phyloP scores from a whole-genome alignment of 1,140 invertebrate species.

The Melipona quadrifasciata region DNA sequence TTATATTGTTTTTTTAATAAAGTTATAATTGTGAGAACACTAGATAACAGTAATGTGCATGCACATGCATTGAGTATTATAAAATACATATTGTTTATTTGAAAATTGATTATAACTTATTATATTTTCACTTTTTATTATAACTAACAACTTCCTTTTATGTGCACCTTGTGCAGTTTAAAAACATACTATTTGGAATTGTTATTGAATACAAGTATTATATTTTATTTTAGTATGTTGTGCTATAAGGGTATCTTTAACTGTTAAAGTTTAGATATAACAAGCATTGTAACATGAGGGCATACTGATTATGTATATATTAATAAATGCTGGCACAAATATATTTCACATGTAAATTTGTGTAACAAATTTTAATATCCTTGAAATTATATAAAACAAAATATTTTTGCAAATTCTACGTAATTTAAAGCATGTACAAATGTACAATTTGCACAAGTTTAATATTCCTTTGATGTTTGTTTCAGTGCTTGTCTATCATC shows the following conservation, averaged over 20 bases:
- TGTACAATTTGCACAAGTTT: background rate
- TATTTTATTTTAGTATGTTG: slow-evolving; percentile 1
- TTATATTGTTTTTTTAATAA: slow-evolving; percentile 52
- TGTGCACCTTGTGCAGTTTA: background rate
- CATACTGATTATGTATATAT: slow-evolving; percentile 7
- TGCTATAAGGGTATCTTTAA: slow-evolving; percentile 28
- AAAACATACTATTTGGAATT: background rate
- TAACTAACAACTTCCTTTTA: background rate
- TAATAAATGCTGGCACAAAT: slow-evolving; percentile 21
- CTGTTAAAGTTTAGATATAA: slow-evolving; percentile 26
- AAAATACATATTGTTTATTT: slow-evolving; percentile 47
- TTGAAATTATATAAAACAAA: background rate
- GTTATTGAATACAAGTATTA: background rate
- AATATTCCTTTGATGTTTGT: slow-evolving; percentile 8
- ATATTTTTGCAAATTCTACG: background rate
- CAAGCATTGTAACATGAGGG: slow-evolving; percentile 23
- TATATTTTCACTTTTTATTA: background rate
- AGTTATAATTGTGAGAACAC: slow-evolving; percentile 44
- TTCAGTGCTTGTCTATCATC: slow-evolving; percentile 16
- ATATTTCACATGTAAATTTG: background rate
- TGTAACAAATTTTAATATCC: background rate
- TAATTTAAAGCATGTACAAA: background rate
- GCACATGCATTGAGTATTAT: slow-evolving; percentile 32
- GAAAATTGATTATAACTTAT: background rate
- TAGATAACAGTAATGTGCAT: slow-evolving; percentile 53